Evolutionary conservation across 2,113 vertebrate genomes (phyloP).

Genomic region (Phylloscopus whistleri): DNA sequence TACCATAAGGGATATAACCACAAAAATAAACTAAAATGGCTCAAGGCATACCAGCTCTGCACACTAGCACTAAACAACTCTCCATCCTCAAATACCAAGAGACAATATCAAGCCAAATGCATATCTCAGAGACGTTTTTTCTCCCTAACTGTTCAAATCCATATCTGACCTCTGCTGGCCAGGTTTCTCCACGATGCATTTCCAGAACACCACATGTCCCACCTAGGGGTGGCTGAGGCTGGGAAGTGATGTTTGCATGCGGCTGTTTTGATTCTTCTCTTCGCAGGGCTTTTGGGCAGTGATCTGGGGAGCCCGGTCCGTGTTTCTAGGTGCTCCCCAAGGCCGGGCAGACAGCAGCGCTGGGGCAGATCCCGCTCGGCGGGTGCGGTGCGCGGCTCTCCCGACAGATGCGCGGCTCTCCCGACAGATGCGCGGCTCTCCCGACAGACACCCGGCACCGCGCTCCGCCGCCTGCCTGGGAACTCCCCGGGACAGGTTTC

Average conservation of each 20-base stretch:
- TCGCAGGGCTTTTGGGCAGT: background rate
- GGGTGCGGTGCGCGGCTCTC: too few relatives aligned
- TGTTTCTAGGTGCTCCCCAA: background rate
- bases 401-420: too few relatives aligned
- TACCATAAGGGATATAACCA: background rate
- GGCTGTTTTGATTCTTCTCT: background rate
- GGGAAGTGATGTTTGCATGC: background rate
- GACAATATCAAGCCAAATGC: background rate
- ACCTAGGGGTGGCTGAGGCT: background rate
- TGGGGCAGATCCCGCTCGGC: background rate
- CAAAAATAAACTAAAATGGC: background rate
- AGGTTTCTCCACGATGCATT: background rate
- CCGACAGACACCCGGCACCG: background rate
- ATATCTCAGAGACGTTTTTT: background rate
- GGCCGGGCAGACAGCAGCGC: background rate
- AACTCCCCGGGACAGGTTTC: slow-evolving; percentile 36
- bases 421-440: too few relatives aligned
- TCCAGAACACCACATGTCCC: background rate
- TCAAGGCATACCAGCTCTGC: background rate
- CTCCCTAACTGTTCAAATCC: background rate
- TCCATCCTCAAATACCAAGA: background rate
- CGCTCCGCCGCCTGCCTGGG: background rate
- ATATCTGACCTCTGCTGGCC: slow-evolving; percentile 40
- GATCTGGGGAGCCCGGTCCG: background rate
- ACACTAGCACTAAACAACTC: background rate